These are phyloP conservation scores for Caenorhabditis elegans DNA, from an alignment of 1,140 invertebrate species.

Conservation along the genomic window WBcel235 BX284605.5:10546501-10547000, in stretches of 20 bases:
- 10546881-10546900: background rate
- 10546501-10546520: constrained; percentile 51
- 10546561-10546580: constrained; percentile 15
- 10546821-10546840: too few relatives aligned
- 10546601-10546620: background rate
- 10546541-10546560: constrained; percentile 49
- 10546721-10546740: background rate
- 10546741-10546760: background rate
- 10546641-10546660: background rate
- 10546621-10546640: background rate
- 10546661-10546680: background rate
- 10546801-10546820: too few relatives aligned
- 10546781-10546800: too few relatives aligned
- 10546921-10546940: too few relatives aligned
- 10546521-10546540: constrained; percentile 37
- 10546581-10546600: background rate
- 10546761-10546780: too few relatives aligned
- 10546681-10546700: background rate
- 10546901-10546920: too few relatives aligned
- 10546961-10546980: background rate
- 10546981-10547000: background rate
- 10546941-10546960: background rate
- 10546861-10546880: background rate
- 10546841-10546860: too few relatives aligned
- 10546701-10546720: background rate